phyloP scores from a whole-genome alignment of 23 tunicate species.

The Pegea sp. region DNA sequence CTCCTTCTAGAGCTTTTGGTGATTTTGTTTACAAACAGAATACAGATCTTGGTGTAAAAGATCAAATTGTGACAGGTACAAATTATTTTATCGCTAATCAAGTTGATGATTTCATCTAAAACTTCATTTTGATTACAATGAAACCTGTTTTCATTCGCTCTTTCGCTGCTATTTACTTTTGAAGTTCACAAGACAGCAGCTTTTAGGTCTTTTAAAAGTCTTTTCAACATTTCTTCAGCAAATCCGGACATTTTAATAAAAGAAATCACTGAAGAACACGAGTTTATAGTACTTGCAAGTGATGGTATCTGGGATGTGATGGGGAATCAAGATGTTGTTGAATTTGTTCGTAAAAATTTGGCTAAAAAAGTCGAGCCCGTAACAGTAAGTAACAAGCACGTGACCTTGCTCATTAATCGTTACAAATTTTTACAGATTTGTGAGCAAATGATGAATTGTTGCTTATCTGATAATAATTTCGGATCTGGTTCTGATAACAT shows the following conservation, averaged over 20 bases:
- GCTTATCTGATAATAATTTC: conserved; percentile 67
- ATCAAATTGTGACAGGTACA: conserved; percentile 91
- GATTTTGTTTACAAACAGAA: conserved; percentile 71
- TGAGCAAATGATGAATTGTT: conserved; percentile 58
- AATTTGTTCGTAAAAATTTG: conserved; percentile 69
- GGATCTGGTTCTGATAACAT: conserved; percentile 91
- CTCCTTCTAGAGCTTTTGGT: conserved; percentile 87
- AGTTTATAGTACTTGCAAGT: conserved; percentile 85
- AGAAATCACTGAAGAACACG: conserved; percentile 74
- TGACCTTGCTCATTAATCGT: too few relatives aligned
- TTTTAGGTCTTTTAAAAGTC: background rate
- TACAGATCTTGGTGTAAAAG: conserved; percentile 28
- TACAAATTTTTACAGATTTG: conserved; percentile 41
- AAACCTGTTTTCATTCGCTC: background rate
- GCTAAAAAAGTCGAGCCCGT: conserved; percentile 60
- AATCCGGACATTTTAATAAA: conserved; percentile 82
- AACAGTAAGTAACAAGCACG: too few relatives aligned
- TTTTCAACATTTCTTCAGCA: conserved; percentile 10
- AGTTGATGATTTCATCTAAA: background rate
- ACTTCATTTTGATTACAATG: too few relatives aligned
- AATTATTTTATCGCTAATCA: background rate
- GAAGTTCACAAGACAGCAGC: background rate
- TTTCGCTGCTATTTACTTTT: background rate
- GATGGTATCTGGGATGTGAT: conserved; percentile 95
- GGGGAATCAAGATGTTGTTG: conserved; percentile 77